Conservation (phyloP, 2,888 invertebrate genomes). For the Tiliacea citrago region DNA sequence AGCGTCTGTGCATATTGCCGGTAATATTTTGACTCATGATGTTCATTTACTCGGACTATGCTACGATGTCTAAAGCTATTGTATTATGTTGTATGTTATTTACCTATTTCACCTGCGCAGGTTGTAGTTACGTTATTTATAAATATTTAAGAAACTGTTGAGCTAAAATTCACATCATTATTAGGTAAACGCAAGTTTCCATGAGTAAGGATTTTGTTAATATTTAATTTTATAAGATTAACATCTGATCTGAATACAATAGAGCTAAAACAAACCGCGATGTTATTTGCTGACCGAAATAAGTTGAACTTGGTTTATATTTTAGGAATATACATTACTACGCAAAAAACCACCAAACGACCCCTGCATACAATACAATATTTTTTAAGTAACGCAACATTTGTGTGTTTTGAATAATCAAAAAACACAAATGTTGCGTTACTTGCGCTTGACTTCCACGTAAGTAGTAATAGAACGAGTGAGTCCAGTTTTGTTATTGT, state of each 20-base stretch:
- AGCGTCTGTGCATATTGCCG: not conserved
- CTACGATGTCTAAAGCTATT: not conserved
- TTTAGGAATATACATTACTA: not conserved
- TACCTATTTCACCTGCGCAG: not conserved
- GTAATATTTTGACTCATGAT: not conserved
- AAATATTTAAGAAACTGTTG: conserved; percentile 16
- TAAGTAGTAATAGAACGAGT: not conserved
- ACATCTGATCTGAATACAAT: not conserved
- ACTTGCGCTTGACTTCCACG: conserved; percentile 18
- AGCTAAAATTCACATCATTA: conserved; percentile 4
- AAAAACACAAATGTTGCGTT: conserved; percentile 9
- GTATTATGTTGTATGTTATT: not conserved
- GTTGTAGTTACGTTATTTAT: not conserved
- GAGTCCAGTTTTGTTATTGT: not conserved
- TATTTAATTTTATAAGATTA: conserved; percentile 10
- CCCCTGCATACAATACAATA: not conserved
- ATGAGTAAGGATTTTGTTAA: conserved; percentile 5
- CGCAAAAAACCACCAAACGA: not conserved
- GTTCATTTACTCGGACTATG: not conserved
- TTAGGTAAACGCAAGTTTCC: conserved; percentile 6
- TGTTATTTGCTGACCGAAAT: not conserved
- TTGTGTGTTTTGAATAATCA: no score
- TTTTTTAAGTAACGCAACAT: no score
- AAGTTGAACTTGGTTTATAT: not conserved
- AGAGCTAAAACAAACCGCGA: not conserved